Percentiles rank a stretch among this genome's conserved stretches.
phyloP scores from a whole-genome alignment of 2,113 vertebrate species.

The Sebastes fasciatus region DNA sequence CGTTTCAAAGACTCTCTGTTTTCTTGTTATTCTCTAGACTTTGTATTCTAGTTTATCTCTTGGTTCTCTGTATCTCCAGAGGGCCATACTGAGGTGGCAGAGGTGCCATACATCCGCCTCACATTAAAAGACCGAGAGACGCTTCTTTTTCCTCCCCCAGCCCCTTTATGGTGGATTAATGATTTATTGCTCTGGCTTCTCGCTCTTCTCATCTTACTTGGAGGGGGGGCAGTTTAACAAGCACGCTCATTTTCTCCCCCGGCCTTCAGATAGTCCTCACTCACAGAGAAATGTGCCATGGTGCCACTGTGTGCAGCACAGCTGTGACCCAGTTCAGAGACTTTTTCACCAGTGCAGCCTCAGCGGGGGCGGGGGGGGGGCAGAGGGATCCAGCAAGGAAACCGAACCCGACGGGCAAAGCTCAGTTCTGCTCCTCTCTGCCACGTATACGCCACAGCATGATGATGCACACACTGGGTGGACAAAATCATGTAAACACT shows the following conservation, averaged over 20 bases:
- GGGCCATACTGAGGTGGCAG: not conserved
- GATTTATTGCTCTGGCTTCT: slow-evolving; percentile 62
- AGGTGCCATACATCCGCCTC: not conserved
- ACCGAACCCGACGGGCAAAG: slow-evolving; percentile 18
- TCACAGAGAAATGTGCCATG: slow-evolving; percentile 52
- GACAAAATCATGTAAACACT: not conserved
- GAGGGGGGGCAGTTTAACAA: slow-evolving; percentile 54
- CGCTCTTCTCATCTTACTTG: slow-evolving; percentile 55
- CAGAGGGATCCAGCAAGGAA: slow-evolving; percentile 21
- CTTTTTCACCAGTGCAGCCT: slow-evolving; percentile 44
- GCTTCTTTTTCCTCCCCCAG: not conserved
- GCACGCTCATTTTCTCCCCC: slow-evolving; percentile 46
- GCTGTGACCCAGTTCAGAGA: slow-evolving; percentile 78
- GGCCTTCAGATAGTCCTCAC: slow-evolving; percentile 49
- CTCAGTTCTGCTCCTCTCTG: not conserved
- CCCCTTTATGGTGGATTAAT: slow-evolving; percentile 57
- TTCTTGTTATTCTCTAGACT: not conserved
- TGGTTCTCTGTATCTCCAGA: slow-evolving; percentile 7
- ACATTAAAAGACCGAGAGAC: slow-evolving; percentile 33
- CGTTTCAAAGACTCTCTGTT: slow-evolving; percentile 18
- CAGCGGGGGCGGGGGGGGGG: slow-evolving; percentile 16
- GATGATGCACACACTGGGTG: not conserved
- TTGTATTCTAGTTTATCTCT: not conserved
- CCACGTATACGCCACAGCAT: not conserved
- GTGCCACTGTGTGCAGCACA: slow-evolving; percentile 53